Base-by-base conservation (phyloP, 2,113 vertebrate species). In the Microcebus murinus region DNA sequence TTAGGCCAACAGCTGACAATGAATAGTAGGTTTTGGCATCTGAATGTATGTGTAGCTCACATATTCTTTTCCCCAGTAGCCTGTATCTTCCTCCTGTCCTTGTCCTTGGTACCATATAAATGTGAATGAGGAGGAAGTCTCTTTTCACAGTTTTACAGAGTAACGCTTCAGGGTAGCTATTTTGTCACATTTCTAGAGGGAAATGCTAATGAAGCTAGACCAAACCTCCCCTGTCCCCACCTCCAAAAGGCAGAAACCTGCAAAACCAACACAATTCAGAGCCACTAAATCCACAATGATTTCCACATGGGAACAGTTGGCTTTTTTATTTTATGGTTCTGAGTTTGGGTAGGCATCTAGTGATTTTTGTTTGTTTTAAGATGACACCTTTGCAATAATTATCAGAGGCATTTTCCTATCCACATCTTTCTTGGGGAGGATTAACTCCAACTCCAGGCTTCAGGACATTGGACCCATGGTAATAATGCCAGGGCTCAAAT, bases 151-250 rank as follows among this genome's bases (percentile, higher is more conserved):
- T 86, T 91, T 96, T 67, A 89, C 68, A 94, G 50, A 76, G 79
- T 4, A 45, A 81, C 76, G 45, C 65, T 91, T 93, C 68, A 50
- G 48, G 48, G 29, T 50, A 73, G 67, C 31, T 68, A 8, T 77
- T 59, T 57, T 50, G 0, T 88, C 84, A 82, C 74, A 39, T 87
- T 94, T 97, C 29, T 76, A 80, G 42, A 76, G 8, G 48, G 1
- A 70, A 92, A 93, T 59, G 21, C 73, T 87, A 91, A 91, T 95
- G 83, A 97, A 93, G 68, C 52, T 48, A 91, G 57, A 39, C 34
- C 90, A 86, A 89, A 45, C 3, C 31, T 76, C 45, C 23, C 2
- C 8, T n/a, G 0, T 34, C 80, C 20, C 39, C 36, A 34, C 63
- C 68, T 76, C 55, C 31, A 52, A 84, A 84, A 91, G 88, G 48